Conservation (phyloP, 2,113 vertebrate species). For the Clarias macrocephalus region DNA sequence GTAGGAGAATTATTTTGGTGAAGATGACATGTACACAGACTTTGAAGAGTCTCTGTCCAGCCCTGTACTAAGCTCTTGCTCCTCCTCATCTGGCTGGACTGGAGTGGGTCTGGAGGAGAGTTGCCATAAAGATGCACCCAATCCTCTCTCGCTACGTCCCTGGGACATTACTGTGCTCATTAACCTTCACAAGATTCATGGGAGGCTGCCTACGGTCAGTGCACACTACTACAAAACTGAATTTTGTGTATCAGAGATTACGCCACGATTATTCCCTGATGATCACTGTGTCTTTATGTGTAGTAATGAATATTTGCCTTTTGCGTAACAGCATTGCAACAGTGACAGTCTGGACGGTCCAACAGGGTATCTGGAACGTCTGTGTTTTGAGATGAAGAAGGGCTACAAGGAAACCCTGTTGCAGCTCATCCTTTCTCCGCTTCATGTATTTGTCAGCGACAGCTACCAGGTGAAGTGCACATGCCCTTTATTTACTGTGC, state of each 20-base stretch:
- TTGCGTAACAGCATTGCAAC: conserved; percentile 81
- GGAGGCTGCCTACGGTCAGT: conserved; percentile 89
- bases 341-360: conserved; percentile 90
- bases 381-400: conserved; percentile 99
- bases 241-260: background rate
- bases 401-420: conserved; percentile 94
- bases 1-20: conserved; percentile 98
- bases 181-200: conserved; percentile 95
- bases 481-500: background rate
- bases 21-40: conserved; percentile 98
- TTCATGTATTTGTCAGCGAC: conserved; percentile 92
- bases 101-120: conserved; percentile 84
- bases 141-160: conserved; percentile 87
- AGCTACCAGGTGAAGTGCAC: conserved; percentile 85
- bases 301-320: conserved; percentile 26
- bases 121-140: conserved; percentile 75
- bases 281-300: background rate
- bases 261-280: background rate
- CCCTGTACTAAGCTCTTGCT: conserved; percentile 86
- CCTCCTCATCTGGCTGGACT: conserved; percentile 92
- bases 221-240: background rate
- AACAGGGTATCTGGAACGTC: conserved; percentile 88
- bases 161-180: conserved; percentile 98
- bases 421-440: conserved; percentile 90
- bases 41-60: conserved; percentile 91